Evolutionary conservation across 2,888 invertebrate genomes (phyloP), one percentile per base, ranked within the genome.

Genomic region (Cheilosia urbana): DNA sequence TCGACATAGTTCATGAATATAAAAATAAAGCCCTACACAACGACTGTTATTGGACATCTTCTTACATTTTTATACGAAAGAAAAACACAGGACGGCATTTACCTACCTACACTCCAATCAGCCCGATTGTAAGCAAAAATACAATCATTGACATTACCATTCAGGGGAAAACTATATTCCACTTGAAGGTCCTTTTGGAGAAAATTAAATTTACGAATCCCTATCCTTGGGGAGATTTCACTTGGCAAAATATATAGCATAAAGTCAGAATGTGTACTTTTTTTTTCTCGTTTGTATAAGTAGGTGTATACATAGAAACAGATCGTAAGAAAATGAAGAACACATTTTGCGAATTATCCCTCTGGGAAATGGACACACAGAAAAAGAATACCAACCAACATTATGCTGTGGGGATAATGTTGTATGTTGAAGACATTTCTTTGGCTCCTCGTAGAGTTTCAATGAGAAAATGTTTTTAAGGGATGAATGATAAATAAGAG

Each of bases 171-270:
- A 79, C 68, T 62, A 68, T 55, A 68, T 73, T 58, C 55, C 62
- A 40, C 57, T 55, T 66, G 42, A 34, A 73, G 24, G 57, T 77
- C 77, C 77, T 71, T 69, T 49, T 75, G 73, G 60, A 73, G 83
- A 77, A 79, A 79, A 84, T 84, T 79, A 79, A 79, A 84, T 84
- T 84, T 84, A 62, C 37, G 73, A 79, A 69, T 79, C 73, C 49
- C 13, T 69, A 69, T 68, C 83, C 63, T 75, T 58, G 24, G 73
- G 69, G 73, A 73, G 62, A 68, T 58, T 79, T 63, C 51, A 79
- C 72, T 83, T 69, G 66, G 27, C 73, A 63, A 57, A 73, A 79
- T 24, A 30, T 24, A 30, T 68, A 68, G 21, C 27, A 68, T 37
- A 58, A 68, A 73, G 73, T 77, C 62, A 69, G 76, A 81, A 63